Evolutionary conservation across 1,140 invertebrate species (phyloP).

Genomic region (Macrocentrus cingulum): DNA sequence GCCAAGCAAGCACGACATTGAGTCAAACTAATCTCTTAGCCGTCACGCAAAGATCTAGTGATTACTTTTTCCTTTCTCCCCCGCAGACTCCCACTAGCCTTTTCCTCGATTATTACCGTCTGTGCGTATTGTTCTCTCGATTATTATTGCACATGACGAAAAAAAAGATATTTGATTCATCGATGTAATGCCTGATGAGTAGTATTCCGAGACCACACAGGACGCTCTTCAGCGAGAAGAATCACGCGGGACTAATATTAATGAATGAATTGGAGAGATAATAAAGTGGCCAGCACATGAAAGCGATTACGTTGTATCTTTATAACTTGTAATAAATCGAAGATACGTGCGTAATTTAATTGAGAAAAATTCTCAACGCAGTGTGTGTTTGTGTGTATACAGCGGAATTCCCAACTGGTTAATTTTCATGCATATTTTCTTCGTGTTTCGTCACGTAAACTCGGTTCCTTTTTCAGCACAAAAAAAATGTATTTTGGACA

Average conservation of each 20-base stretch:
- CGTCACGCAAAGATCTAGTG: constrained; percentile 45
- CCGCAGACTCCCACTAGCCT: no score
- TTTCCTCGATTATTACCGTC: constrained; percentile 8
- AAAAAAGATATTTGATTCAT: not conserved
- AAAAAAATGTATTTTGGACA: constrained; percentile 29
- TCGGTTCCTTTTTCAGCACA: not conserved
- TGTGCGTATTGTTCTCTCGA: not conserved
- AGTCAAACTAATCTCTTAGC: constrained; percentile 46
- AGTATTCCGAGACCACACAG: not conserved
- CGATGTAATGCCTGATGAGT: not conserved
- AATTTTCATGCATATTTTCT: no score
- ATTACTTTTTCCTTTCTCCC: constrained; percentile 46
- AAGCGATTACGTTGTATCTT: not conserved
- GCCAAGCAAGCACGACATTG: constrained; percentile 33
- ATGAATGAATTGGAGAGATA: constrained; percentile 11
- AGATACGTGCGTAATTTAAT: no score
- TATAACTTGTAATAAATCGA: not conserved
- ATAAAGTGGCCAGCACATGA: not conserved
- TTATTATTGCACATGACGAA: not conserved
- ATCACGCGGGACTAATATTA: not conserved
- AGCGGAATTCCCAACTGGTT: no score
- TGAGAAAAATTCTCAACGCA: no score
- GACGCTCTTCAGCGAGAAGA: not conserved
- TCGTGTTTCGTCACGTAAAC: constrained; percentile 9
- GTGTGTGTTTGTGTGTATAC: no score